Percentiles rank a stretch among this genome's conserved stretches.
phyloP scores from a whole-genome alignment of 2,113 vertebrate species.

The Aplodontia rufa region DNA sequence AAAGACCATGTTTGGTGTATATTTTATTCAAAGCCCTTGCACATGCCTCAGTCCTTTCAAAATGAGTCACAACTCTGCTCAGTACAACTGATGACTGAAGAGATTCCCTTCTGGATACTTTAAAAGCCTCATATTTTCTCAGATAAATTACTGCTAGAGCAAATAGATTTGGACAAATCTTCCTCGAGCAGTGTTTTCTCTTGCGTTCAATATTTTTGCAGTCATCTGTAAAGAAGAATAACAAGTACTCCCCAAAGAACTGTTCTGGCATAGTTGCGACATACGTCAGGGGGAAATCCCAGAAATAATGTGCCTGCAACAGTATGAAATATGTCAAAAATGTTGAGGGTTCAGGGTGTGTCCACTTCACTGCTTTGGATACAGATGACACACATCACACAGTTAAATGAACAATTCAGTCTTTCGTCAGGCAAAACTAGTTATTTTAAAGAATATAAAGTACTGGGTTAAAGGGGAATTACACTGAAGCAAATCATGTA shows the following conservation, averaged over 20 bases:
- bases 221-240: constrained; percentile 45
- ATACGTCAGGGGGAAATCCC: constrained; percentile 65
- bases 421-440: neutral
- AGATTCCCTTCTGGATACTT: constrained; percentile 76
- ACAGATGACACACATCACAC: neutral
- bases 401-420: neutral
- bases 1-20: neutral
- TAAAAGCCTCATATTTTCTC: constrained; percentile 70
- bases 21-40: constrained; percentile 55
- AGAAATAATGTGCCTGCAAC: constrained; percentile 63
- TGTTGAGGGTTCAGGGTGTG: neutral
- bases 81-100: constrained; percentile 63
- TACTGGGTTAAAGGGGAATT: constrained; percentile 17
- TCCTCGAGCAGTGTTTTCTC: constrained; percentile 40
- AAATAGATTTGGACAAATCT: constrained; percentile 54
- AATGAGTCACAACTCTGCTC: constrained; percentile 74
- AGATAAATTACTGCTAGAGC: constrained; percentile 58
- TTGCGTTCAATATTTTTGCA: constrained; percentile 28
- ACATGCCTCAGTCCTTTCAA: constrained; percentile 57
- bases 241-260: neutral
- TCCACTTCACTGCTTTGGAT: constrained; percentile 57
- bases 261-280: constrained; percentile 36
- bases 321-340: constrained; percentile 53
- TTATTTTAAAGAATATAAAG: constrained; percentile 12
- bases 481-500: neutral